Evolutionary conservation across 2,113 vertebrate genomes (phyloP), one percentile per base, ranked within the genome.

Genomic region (Pelodiscus sinensis): DNA sequence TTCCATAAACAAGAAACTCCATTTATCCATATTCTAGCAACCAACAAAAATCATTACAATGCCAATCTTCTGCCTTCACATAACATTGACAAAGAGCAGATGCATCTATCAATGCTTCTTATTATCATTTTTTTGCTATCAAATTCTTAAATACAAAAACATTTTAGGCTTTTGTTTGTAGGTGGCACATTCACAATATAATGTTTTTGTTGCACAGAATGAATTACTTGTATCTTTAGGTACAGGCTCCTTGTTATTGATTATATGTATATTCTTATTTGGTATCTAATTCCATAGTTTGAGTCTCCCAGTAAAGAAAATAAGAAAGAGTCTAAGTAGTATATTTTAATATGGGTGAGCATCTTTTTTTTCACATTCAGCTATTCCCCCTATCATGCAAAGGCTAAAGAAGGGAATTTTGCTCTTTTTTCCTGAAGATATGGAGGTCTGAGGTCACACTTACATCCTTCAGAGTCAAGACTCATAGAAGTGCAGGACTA

Each of bases 31-130:
- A 84, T 14, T 11, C 9, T 62, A 93, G 94, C 57, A 90, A 94
- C 82, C 84, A 4, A 38, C 95, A 90, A 90, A 97, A 94, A 95
- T 94, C 82, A 97, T 71, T 85, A 35, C 25, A 73, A 88, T 93
- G 82, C 90, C 27, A 14, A 92, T 89, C 83, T 90, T 50, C 19
- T 87, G 0, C 80, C 19, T 15, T 94, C 84, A 87, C 50, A 62
- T 85, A 35, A 82, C 25, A 18, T 51, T 44, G 89, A 75, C n/a
- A 90, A 81, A 75, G 82, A 55, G 71, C 85, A 52, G 71, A 71
- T 27, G 60, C 5, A 82, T 1, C 3, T 80, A 62, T 93, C 81
- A 44, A 35, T 68, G 16, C 51, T 27, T n/a, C 62, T 21, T 75
- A 55, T 89, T 86, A 90, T 91, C 65, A 78, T 50, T 75, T 90